Evolutionary conservation across 2,797 vertebrate genomes (phyloP).

Genomic region (Macropus fuliginosus): DNA sequence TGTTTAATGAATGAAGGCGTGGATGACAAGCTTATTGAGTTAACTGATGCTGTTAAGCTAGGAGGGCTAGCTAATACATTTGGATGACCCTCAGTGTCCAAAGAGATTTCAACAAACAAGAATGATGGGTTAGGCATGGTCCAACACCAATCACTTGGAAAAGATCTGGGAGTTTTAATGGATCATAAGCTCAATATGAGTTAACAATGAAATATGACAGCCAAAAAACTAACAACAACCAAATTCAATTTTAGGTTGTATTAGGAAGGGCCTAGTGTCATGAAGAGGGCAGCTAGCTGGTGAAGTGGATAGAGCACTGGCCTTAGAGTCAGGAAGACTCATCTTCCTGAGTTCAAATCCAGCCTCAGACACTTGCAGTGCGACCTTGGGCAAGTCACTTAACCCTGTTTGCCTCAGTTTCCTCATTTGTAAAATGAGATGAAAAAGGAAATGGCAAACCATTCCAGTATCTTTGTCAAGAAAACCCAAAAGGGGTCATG

Average conservation of each 20-base stretch:
- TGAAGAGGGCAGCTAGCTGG: not conserved
- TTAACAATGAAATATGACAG: not conserved
- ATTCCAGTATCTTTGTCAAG: not conserved
- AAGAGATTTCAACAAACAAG: not conserved
- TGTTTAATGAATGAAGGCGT: not conserved
- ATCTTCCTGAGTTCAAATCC: not conserved
- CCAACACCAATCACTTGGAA: not conserved
- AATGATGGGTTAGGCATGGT: not conserved
- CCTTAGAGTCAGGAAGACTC: not conserved
- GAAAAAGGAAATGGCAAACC: not conserved
- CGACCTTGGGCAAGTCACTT: not conserved
- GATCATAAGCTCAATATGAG: slow-evolving; percentile 1
- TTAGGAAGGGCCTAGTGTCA: not conserved
- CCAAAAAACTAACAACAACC: not conserved
- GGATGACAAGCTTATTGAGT: not conserved
- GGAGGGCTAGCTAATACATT: not conserved
- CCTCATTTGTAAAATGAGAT: not conserved
- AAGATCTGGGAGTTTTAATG: not conserved
- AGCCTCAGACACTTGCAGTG: not conserved
- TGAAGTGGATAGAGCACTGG: not conserved
- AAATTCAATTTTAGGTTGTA: not conserved
- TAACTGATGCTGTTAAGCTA: not conserved
- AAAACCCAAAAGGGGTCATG: not conserved
- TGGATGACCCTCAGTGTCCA: not conserved
- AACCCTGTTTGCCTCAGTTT: not conserved